Base-by-base conservation (phyloP, 2,113 vertebrate species). In the Bubo blakistoni region DNA sequence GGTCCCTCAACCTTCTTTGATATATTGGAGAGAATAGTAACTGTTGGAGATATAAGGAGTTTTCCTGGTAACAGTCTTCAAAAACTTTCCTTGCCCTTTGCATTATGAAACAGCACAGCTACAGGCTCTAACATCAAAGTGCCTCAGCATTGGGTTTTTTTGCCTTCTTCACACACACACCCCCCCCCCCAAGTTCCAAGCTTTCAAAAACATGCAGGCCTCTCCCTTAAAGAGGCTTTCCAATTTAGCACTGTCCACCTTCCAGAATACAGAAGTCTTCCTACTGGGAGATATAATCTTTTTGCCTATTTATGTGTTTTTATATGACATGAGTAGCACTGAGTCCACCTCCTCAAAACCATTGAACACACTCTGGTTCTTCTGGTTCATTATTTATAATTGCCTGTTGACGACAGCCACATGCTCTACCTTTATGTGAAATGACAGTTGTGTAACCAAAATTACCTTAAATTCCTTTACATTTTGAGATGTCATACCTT, bases 251-350 rank as follows among this genome's bases (percentile, higher is more conserved):
- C 85, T 88, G 80, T 86, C 65, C 71, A 85, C 95, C 76, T 95
- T 87, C 49, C 61, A 95, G 46, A 87, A 83, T 29, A 12, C 32
- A 34, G 15, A 55, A 59, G 38, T 84, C 96, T 94, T 76, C 46
- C 59, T 96, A 71, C 65, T 42, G 22, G 38, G 44, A 97, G 80
- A 86, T 58, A 76, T 9, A 63, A 91, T 85, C 27, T 79, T 96
- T 91, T 47, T 77, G 30, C 42, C 42, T 84, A 47, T 86, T 96
- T 90, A 78, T 88, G 40, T 66, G 62, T 87, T 96, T 96, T 88
- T 71, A 47, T 76, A 95, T 72, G 77, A 94, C 77, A 70, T 40
- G 51, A 92, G 38, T 62, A 92, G 73, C 42, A 22, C 11, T 27
- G 80, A 89, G 73, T 38, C 14, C 7, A 36, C 47, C 74, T 74